A percentile compares a stretch with the other conserved stretches of the same genome.
These are phyloP conservation scores for Onthophagus taurus DNA, from an alignment of 1,140 invertebrate species.

Conservation along the genomic window DNA sequence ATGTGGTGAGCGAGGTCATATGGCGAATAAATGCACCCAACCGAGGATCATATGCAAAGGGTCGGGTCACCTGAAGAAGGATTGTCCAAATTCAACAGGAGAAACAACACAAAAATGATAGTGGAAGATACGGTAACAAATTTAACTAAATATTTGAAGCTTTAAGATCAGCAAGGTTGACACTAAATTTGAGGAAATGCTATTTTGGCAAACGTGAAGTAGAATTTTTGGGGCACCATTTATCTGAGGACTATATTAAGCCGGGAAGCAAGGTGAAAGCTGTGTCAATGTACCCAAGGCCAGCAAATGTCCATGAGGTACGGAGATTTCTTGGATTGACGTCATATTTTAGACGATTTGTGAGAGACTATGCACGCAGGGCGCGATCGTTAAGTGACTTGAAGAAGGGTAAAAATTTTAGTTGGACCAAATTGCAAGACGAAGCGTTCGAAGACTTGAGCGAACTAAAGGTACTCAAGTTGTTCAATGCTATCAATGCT, in stretches of 20 bases:
- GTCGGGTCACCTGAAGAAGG: no score
- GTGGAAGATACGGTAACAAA: no score
- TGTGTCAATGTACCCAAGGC: conserved; percentile 23
- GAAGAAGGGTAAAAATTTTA: conserved; percentile 2
- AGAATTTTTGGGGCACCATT: conserved; percentile 26
- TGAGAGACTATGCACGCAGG: conserved; percentile 32
- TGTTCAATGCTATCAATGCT: conserved; percentile 31
- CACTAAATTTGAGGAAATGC: conserved; percentile 28
- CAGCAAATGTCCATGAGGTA: conserved; percentile 27
- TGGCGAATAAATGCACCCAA: no score
- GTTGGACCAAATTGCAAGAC: not conserved
- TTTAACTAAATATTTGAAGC: conserved; percentile 27
- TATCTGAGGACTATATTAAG: conserved; percentile 21
- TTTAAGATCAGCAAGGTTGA: conserved; percentile 20
- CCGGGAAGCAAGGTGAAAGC: conserved; percentile 28
- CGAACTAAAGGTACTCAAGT: conserved; percentile 24
- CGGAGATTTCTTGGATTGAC: conserved; percentile 31
- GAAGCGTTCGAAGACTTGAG: conserved; percentile 2
- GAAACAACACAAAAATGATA: no score
- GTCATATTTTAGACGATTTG: conserved; percentile 31
- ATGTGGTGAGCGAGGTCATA: no score
- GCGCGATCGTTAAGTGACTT: conserved; percentile 13
- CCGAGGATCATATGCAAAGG: no score
- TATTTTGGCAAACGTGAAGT: conserved; percentile 13
- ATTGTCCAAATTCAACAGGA: no score